These are phyloP conservation scores for Drosophila seguyi DNA, from an alignment of 1,140 invertebrate species.

Conservation along the genomic window DNA sequence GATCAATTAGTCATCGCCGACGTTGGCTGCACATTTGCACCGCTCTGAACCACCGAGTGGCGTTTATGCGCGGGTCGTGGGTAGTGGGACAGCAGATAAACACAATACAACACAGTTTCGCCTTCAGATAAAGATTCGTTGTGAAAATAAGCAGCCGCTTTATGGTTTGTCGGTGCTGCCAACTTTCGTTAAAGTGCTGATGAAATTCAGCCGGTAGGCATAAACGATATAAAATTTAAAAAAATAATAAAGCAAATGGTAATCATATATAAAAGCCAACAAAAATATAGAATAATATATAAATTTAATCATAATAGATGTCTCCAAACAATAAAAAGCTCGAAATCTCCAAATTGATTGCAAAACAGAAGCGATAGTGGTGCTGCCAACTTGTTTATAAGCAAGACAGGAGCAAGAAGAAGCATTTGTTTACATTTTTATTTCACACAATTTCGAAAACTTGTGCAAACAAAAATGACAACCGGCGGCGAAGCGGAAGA, in stretches of 20 bases:
- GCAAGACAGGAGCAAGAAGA: constrained; percentile 26
- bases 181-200: not conserved
- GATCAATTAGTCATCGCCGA: constrained; percentile 47
- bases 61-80: not conserved
- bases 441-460: constrained; percentile 18
- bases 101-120: constrained; percentile 12
- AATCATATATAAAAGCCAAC: not conserved
- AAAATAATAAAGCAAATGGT: not conserved
- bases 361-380: not conserved
- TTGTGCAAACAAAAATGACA: constrained; percentile 54
- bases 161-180: constrained; percentile 10
- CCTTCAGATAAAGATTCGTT: constrained; percentile 25
- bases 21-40: constrained; percentile 19
- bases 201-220: not conserved
- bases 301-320: not conserved
- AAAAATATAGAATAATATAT: not conserved
- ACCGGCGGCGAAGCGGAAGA: constrained; percentile 31
- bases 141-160: constrained; percentile 23
- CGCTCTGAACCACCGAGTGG: constrained; percentile 16
- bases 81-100: constrained; percentile 26
- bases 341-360: not conserved
- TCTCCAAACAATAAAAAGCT: not conserved
- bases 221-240: not conserved
- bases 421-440: constrained; percentile 70
- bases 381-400: not conserved